Conservation (phyloP, 2,113 vertebrate genomes). For the Sorex araneus region DNA sequence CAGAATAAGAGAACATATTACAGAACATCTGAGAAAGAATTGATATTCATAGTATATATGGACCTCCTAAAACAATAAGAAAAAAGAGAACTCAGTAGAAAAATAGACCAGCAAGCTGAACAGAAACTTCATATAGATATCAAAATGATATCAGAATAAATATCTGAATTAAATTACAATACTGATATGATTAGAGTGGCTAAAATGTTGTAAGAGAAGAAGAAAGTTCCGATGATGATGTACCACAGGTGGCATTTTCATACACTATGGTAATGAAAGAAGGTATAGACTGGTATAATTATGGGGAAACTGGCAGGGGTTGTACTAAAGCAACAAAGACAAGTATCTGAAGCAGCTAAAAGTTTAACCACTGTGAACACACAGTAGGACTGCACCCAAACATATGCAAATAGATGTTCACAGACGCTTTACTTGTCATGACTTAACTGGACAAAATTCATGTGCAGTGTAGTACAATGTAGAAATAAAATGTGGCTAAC, state of each 20-base stretch:
- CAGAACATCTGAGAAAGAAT: background rate
- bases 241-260: background rate
- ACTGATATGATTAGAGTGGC: background rate
- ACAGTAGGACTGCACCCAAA: background rate
- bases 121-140: constrained; percentile 1
- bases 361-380: background rate
- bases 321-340: background rate
- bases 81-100: background rate
- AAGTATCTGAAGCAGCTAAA: background rate
- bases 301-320: background rate
- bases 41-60: background rate
- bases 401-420: background rate
- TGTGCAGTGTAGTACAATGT: background rate
- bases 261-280: fast-evolving
- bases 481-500: background rate
- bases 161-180: background rate
- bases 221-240: background rate
- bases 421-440: background rate
- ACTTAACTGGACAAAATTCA: background rate
- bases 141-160: background rate
- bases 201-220: background rate
- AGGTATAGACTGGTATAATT: fast-evolving
- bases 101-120: background rate
- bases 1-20: background rate
- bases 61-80: background rate